Percentiles rank a stretch among this genome's conserved stretches.
Evolutionary conservation across 1,140 invertebrate genomes (phyloP).

Genomic region (Trichogramma pretiosum): DNA sequence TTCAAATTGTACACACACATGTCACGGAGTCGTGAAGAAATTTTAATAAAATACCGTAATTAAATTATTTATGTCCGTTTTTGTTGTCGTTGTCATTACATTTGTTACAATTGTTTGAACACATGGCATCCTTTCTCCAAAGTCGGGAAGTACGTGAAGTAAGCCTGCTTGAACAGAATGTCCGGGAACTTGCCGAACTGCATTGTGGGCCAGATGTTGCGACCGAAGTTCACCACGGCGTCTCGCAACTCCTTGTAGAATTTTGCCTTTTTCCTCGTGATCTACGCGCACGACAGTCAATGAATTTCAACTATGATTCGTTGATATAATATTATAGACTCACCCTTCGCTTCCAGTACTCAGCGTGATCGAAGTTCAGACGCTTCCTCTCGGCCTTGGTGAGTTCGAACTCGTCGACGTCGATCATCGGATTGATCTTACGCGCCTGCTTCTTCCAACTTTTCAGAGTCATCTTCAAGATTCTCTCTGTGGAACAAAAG

Average conservation of each 20-base stretch:
- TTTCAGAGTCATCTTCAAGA: neutral
- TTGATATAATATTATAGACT: neutral
- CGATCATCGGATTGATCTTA: too few relatives aligned
- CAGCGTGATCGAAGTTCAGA: conserved; percentile 2
- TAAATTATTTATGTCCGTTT: too few relatives aligned
- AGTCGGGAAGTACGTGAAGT: conserved; percentile 34
- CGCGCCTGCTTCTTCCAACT: neutral
- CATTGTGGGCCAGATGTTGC: conserved; percentile 29
- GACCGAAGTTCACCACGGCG: conserved; percentile 22
- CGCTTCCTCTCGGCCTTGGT: neutral
- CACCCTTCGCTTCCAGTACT: conserved; percentile 13
- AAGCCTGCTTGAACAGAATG: conserved; percentile 30
- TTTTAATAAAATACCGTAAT: too few relatives aligned
- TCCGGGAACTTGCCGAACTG: conserved; percentile 31
- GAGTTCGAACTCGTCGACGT: neutral
- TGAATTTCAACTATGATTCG: neutral
- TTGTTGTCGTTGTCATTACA: too few relatives aligned
- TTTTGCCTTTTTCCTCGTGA: conserved; percentile 20
- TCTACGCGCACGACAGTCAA: conserved; percentile 19
- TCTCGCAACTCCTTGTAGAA: conserved; percentile 29
- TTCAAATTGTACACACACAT: too few relatives aligned
- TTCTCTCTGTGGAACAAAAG: too few relatives aligned
- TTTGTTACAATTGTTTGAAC: too few relatives aligned
- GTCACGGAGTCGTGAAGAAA: too few relatives aligned
- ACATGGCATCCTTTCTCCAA: too few relatives aligned